Evolutionary conservation across 2,888 invertebrate genomes (phyloP), one percentile per base, ranked within the genome.

Genomic region (Scrobipalpa costella): DNA sequence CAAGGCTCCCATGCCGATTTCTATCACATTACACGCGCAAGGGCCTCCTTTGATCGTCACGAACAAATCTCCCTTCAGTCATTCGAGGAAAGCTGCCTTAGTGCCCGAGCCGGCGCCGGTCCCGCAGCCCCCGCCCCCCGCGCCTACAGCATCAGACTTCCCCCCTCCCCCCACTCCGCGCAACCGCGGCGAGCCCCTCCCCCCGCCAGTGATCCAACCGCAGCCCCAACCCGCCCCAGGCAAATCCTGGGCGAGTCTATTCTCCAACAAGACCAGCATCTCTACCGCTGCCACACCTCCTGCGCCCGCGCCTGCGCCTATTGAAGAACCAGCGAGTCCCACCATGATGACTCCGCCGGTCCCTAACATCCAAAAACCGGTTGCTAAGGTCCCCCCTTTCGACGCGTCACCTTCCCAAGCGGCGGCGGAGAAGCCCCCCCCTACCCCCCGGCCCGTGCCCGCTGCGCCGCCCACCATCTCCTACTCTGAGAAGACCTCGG

Each of bases 161-260:
- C 85, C 93, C 0, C 89, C 88, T 6, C 90, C 90, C 1, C 91
- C 91, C 0, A 90, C 90, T 0, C 91, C 91, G 0, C 80, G 90
- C 44, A 85, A 87, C 69, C 81, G 86, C 34, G 85, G 84, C 0
- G 90, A 89, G 57, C 79, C 84, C 0, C 59, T 72, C 0, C 86
- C 89, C 0, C 71, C 86, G 0, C 84, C 86, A 1, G 79, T 79
- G 5, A 74, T 81, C 0, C 76, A 77, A 57, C 84, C 85, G 5
- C 90, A 86, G 65, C 88, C 86, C 1, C 86, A 83, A 66, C 87
- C 90, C 0, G 88, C 90, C 0, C n/a, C n/a, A n/a, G 86, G 92
- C 66, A 90, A 93, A 61, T 94, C 95, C 0, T 95, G 95, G 95
- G 94, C 95, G 1, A 94, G 95, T 80, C 77, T 95, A 15, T 95